A percentile compares a stretch with the other conserved stretches of the same genome.
Evolutionary conservation across 2,113 vertebrate species (phyloP).

Genomic region (Diadophis punctatus): DNA sequence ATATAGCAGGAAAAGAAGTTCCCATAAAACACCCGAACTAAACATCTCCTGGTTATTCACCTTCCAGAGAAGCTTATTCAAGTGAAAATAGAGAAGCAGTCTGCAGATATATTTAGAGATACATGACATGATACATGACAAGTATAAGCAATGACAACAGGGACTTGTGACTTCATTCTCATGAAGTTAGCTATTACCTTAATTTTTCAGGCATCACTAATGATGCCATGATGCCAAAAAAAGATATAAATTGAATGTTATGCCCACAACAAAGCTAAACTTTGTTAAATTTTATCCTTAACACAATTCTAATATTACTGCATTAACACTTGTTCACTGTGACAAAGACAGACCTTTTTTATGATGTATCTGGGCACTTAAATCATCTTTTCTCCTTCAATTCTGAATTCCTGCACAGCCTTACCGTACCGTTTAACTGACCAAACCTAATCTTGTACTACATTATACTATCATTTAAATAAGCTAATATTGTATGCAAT

Average conservation of each 20-base stretch:
- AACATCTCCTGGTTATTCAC: background rate
- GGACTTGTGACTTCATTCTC: background rate
- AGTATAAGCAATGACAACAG: background rate
- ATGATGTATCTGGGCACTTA: background rate
- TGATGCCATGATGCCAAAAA: fast-evolving
- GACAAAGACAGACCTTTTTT: background rate
- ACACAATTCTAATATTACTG: background rate
- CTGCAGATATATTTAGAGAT: background rate
- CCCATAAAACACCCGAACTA: background rate
- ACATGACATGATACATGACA: background rate
- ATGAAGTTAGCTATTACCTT: background rate
- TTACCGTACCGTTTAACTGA: background rate
- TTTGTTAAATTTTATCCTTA: background rate
- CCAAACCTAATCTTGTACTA: background rate
- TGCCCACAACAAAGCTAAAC: fast-evolving
- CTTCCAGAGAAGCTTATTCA: background rate
- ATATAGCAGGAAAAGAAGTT: background rate
- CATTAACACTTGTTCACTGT: background rate
- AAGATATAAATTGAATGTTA: background rate
- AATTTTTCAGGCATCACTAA: slow-evolving; percentile 4
- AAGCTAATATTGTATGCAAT: background rate
- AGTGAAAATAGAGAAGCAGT: background rate
- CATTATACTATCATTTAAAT: background rate
- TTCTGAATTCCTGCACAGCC: background rate
- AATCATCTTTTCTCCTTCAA: background rate